Evolutionary conservation across 1,140 invertebrate genomes (phyloP).

Genomic region (Thalassaphorura encarpata): DNA sequence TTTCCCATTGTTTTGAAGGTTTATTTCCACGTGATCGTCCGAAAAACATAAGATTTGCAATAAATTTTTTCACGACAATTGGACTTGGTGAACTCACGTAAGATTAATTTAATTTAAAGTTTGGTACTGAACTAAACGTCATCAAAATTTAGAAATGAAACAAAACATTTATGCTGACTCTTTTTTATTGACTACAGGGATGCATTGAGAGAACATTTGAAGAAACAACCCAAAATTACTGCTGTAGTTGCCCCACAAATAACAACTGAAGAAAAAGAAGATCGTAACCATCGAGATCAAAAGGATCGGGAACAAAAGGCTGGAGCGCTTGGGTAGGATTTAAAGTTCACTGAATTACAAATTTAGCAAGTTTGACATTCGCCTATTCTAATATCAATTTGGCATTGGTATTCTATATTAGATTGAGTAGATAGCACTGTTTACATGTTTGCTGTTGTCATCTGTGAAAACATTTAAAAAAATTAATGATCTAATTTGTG

Average conservation of each 20-base stretch:
- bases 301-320: too few relatives aligned
- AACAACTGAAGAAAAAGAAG: constrained; percentile 18
- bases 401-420: too few relatives aligned
- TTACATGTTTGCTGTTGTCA: too few relatives aligned
- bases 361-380: too few relatives aligned
- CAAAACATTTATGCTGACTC: background rate
- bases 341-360: too few relatives aligned
- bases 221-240: constrained; percentile 58
- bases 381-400: too few relatives aligned
- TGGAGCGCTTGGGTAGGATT: too few relatives aligned
- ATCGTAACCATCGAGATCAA: too few relatives aligned
- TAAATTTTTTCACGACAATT: constrained; percentile 99
- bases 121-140: too few relatives aligned
- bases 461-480: too few relatives aligned
- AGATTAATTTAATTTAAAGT: constrained; percentile 35
- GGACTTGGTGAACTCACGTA: constrained; percentile 89
- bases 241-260: constrained; percentile 32
- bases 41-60: constrained; percentile 92
- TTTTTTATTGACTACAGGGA: constrained; percentile 45
- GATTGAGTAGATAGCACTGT: too few relatives aligned
- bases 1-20: constrained; percentile 57
- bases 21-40: constrained; percentile 93
- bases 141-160: background rate
- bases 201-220: constrained; percentile 81
- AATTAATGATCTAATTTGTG: too few relatives aligned